phyloP scores from a whole-genome alignment of 1,140 invertebrate genomes.

The Chelonus insularis region DNA sequence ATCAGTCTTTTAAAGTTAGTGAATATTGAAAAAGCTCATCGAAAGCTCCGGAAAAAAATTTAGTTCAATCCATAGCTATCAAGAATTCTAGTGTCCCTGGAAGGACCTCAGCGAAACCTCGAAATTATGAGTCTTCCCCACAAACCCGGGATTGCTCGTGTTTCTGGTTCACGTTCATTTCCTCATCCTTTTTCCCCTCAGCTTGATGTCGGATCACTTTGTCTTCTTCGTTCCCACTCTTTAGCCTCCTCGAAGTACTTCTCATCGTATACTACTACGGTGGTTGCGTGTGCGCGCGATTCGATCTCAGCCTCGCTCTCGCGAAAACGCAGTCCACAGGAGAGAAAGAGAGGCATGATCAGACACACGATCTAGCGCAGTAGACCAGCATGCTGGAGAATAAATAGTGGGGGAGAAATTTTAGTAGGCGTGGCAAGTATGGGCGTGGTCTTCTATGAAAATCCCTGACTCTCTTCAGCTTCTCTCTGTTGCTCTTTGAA shows the following conservation, averaged over 20 bases:
- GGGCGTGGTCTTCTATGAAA: constrained; percentile 2
- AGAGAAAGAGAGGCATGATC: not conserved
- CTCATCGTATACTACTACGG: too few relatives aligned
- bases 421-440: constrained; percentile 5
- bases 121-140: constrained; percentile 15
- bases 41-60: too few relatives aligned
- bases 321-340: not conserved
- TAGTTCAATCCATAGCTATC: not conserved
- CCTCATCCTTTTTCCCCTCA: not conserved
- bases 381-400: not conserved
- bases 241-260: too few relatives aligned
- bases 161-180: not conserved
- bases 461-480: constrained; percentile 7
- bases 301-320: constrained; percentile 6
- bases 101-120: constrained; percentile 11
- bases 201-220: too few relatives aligned
- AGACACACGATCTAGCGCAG: not conserved
- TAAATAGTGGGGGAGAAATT: constrained; percentile 10
- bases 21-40: too few relatives aligned
- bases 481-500: not conserved
- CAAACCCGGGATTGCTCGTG: constrained; percentile 13
- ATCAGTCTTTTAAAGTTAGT: too few relatives aligned
- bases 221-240: not conserved
- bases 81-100: not conserved
- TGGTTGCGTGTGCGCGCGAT: not conserved